phyloP scores from a whole-genome alignment of 2,888 invertebrate genomes.

The Campoletis raptor region DNA sequence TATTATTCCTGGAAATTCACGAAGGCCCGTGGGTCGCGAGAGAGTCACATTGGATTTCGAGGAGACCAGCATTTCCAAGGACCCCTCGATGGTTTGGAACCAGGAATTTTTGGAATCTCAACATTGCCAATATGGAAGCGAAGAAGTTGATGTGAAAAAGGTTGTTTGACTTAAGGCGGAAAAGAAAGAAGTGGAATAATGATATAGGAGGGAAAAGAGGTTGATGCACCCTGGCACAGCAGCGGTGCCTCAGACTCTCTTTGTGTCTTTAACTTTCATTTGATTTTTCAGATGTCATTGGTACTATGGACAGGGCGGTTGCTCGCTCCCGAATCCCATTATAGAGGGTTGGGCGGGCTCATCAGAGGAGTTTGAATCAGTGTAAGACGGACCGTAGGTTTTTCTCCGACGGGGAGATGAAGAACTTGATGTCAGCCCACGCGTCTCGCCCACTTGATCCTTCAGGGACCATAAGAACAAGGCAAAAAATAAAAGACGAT shows the following conservation, averaged over 20 bases:
- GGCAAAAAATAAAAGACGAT: conserved; percentile 36
- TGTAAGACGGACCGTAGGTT: conserved; percentile 21
- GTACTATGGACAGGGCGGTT: conserved; percentile 3
- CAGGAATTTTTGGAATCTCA: conserved; percentile 47
- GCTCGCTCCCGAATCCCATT: conserved; percentile 63
- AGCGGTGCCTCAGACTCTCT: conserved; percentile 37
- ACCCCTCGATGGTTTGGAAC: not conserved
- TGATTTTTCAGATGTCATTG: conserved; percentile 36
- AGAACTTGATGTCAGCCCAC: conserved; percentile 54
- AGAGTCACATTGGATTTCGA: conserved; percentile 40
- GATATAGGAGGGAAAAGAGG: conserved; percentile 26
- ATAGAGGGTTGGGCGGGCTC: conserved; percentile 43
- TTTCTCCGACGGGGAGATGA: conserved; percentile 27
- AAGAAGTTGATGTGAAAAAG: not conserved
- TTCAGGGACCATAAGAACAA: conserved; percentile 46
- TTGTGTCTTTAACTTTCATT: conserved; percentile 52
- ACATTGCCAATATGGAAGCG: conserved; percentile 16
- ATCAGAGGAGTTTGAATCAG: conserved; percentile 48
- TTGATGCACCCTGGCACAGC: conserved; percentile 45
- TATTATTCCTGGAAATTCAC: conserved; percentile 61
- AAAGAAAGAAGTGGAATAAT: not conserved
- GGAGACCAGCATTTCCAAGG: conserved; percentile 57
- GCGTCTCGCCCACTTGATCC: conserved; percentile 63
- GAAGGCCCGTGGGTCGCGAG: conserved; percentile 27
- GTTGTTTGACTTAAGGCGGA: not conserved